These are phyloP conservation scores for Crocidura indochinensis DNA, from an alignment of 2,797 vertebrate species.

Conservation along the genomic window DNA sequence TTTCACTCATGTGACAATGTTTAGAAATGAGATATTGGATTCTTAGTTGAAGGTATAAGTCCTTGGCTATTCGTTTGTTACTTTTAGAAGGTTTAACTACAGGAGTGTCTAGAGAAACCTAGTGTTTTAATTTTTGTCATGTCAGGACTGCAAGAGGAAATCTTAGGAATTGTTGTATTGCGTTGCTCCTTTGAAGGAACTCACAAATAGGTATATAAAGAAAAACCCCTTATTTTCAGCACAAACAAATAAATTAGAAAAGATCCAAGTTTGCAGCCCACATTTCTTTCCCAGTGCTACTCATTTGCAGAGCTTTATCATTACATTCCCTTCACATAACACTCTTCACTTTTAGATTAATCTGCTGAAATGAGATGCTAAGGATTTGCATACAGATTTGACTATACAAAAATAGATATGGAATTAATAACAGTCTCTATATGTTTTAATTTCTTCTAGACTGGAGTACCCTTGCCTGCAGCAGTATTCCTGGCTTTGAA, in stretches of 20 bases:
- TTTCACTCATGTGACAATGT: conserved; percentile 71
- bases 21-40: conserved; percentile 80
- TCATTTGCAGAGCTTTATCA: conserved; percentile 87
- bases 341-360: conserved; percentile 91
- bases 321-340: conserved; percentile 91
- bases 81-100: conserved; percentile 71
- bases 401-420: conserved; percentile 94
- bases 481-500: conserved; percentile 93
- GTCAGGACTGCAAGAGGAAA: conserved; percentile 69
- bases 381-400: conserved; percentile 95
- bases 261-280: conserved; percentile 78
- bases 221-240: conserved; percentile 80
- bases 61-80: conserved; percentile 78
- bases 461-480: conserved; percentile 94
- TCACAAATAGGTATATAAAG: conserved; percentile 82
- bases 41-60: conserved; percentile 78
- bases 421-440: conserved; percentile 94
- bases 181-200: conserved; percentile 73
- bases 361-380: conserved; percentile 93
- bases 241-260: conserved; percentile 70
- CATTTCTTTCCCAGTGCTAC: conserved; percentile 80
- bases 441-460: conserved; percentile 94
- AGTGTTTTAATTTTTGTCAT: conserved; percentile 41
- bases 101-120: conserved; percentile 58
- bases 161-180: conserved; percentile 36